Percentiles rank a stretch among this genome's conserved stretches.
phyloP scores from a whole-genome alignment of 2,888 invertebrate genomes.

The Pristionchus arcanus region DNA sequence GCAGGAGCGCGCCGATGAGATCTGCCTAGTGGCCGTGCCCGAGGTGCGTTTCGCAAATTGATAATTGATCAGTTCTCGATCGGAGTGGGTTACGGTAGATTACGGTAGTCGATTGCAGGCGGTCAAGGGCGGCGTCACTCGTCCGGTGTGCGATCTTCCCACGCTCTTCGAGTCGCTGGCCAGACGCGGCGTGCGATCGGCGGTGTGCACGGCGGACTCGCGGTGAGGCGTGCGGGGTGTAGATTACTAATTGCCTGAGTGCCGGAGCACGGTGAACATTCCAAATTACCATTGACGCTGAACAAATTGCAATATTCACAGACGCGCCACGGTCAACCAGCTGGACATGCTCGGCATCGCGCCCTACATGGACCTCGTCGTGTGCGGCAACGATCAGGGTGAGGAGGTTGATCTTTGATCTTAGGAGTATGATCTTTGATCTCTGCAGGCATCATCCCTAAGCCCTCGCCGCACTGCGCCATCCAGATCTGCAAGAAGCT shows the following conservation, averaged over 20 bases:
- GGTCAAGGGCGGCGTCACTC: conserved; percentile 61
- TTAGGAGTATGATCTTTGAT: background rate
- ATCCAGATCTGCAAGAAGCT: conserved; percentile 77
- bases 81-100: background rate
- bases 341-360: conserved; percentile 72
- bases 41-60: conserved; percentile 59
- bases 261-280: background rate
- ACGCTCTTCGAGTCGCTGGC: conserved; percentile 80
- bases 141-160: conserved; percentile 79
- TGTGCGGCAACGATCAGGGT: conserved; percentile 81
- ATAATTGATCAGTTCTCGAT: background rate
- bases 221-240: conserved; percentile 62
- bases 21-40: conserved; percentile 64
- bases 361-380: conserved; percentile 80
- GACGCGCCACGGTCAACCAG: conserved; percentile 73
- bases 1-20: conserved; percentile 62
- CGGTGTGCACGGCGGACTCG: conserved; percentile 81
- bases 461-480: conserved; percentile 81
- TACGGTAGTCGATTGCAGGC: conserved; percentile 24
- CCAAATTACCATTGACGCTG: background rate
- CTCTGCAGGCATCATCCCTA: conserved; percentile 79
- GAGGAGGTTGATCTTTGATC: background rate
- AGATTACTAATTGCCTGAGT: background rate
- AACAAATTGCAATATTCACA: conserved; percentile 41
- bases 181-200: conserved; percentile 80